These are phyloP conservation scores for Sinhomidia bicolor DNA, from an alignment of 2,888 invertebrate genomes.

Conservation along the genomic window DNA sequence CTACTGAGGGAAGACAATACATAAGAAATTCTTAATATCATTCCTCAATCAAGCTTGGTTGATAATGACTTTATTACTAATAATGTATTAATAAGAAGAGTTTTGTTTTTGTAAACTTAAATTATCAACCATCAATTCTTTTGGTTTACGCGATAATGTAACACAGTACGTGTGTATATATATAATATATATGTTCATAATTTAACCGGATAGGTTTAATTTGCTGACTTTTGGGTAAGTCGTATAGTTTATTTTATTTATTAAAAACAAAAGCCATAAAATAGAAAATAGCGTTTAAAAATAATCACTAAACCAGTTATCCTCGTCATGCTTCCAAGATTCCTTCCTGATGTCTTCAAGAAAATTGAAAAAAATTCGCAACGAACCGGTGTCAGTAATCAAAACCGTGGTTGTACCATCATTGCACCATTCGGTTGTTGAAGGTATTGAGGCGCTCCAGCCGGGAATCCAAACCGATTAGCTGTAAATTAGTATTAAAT, in stretches of 20 bases:
- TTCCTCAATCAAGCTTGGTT: background rate
- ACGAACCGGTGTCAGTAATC: conserved; percentile 12
- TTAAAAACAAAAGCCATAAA: conserved; percentile 25
- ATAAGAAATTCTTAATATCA: background rate
- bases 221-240: background rate
- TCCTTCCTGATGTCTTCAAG: background rate
- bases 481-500: conserved; percentile 54
- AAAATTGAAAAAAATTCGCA: background rate
- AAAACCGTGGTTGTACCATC: conserved; percentile 71
- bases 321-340: conserved; percentile 20
- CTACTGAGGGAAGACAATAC: background rate
- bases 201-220: background rate
- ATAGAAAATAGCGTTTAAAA: conserved; percentile 67
- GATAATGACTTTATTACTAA: background rate
- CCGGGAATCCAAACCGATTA: conserved; percentile 68
- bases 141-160: background rate
- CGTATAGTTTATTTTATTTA: background rate
- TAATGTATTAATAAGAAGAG: background rate
- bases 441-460: conserved; percentile 53
- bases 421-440: conserved; percentile 63
- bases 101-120: background rate
- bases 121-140: background rate
- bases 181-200: background rate
- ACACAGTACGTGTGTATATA: background rate
- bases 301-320: conserved; percentile 76